Evolutionary conservation across 2,113 vertebrate species (phyloP).

Genomic region (Synodontis membranacea): DNA sequence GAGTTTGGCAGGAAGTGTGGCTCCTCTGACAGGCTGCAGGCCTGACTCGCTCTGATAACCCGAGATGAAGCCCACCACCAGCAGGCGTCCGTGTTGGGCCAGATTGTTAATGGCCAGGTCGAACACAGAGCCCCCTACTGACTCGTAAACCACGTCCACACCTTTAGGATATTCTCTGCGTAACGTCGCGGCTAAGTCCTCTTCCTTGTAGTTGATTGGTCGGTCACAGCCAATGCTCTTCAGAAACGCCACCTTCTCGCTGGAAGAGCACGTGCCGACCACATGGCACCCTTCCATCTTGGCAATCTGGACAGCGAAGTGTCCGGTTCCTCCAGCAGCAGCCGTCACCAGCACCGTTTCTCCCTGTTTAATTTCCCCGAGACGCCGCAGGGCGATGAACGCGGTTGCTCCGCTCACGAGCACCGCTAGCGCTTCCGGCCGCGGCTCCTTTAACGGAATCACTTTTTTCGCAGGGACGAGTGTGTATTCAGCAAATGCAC

Average conservation of each 20-base stretch:
- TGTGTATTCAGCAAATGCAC: slow-evolving; percentile 88
- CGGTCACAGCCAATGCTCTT: slow-evolving; percentile 86
- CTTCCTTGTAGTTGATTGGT: slow-evolving; percentile 83
- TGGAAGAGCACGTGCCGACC: slow-evolving; percentile 87
- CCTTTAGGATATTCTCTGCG: slow-evolving; percentile 80
- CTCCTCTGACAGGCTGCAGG: slow-evolving; percentile 74
- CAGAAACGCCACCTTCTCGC: slow-evolving; percentile 84
- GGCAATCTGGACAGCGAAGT: slow-evolving; percentile 89
- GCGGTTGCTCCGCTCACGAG: slow-evolving; percentile 85
- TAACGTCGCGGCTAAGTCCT: slow-evolving; percentile 76
- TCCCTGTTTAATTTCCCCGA: slow-evolving; percentile 80
- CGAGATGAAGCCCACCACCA: slow-evolving; percentile 87
- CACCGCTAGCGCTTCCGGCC: slow-evolving; percentile 83
- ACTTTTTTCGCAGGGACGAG: slow-evolving; percentile 77
- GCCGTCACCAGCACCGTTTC: slow-evolving; percentile 87
- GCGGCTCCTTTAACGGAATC: slow-evolving; percentile 74
- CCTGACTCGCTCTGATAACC: slow-evolving; percentile 84
- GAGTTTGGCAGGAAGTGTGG: slow-evolving; percentile 79
- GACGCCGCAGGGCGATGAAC: slow-evolving; percentile 83
- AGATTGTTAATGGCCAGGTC: slow-evolving; percentile 80
- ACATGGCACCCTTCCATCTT: slow-evolving; percentile 88
- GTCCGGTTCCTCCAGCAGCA: slow-evolving; percentile 86
- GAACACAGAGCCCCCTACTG: slow-evolving; percentile 84
- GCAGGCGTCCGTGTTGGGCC: slow-evolving; percentile 81
- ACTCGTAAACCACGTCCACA: slow-evolving; percentile 88